A percentile compares a stretch with the other conserved stretches of the same genome.
Evolutionary conservation across 2,113 vertebrate genomes (phyloP).

Genomic region (Rhinopomastus cyanomelas): DNA sequence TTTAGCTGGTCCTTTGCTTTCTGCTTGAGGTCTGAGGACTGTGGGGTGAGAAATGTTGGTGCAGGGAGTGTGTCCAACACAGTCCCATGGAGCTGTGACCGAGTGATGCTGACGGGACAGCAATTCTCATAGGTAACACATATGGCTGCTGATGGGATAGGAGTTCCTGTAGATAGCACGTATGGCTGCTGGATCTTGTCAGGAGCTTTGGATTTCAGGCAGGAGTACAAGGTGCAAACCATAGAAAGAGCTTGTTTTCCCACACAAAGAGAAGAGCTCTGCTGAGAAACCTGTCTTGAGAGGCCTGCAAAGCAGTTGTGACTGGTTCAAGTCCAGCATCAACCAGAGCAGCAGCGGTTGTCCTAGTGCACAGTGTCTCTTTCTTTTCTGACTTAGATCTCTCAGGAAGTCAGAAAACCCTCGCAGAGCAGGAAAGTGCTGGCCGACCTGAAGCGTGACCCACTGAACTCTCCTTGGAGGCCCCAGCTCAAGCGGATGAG

Average conservation of each 20-base stretch:
- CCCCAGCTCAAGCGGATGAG: not conserved
- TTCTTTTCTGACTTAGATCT: not conserved
- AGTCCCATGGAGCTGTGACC: not conserved
- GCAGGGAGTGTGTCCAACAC: not conserved
- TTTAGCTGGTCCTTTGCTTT: not conserved
- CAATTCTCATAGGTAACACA: not conserved
- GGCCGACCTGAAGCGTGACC: not conserved
- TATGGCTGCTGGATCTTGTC: not conserved
- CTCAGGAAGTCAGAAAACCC: not conserved
- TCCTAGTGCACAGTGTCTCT: not conserved
- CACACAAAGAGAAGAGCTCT: rapidly evolving
- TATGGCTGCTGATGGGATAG: not conserved
- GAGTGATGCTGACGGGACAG: not conserved
- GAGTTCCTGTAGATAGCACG: not conserved
- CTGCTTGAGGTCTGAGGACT: not conserved
- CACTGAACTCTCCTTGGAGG: not conserved
- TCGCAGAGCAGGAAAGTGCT: not conserved
- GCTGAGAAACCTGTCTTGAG: not conserved
- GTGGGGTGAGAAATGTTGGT: not conserved
- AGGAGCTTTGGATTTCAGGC: not conserved
- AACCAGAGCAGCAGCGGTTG: not conserved
- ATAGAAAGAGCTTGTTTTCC: not conserved
- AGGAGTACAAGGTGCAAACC: not conserved
- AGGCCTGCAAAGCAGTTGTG: not conserved
- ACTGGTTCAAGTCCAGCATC: not conserved